Percentiles rank a stretch among this genome's conserved stretches.
These are phyloP conservation scores for Eira barbara DNA, from an alignment of 2,113 vertebrate species.

Conservation along the genomic window DNA sequence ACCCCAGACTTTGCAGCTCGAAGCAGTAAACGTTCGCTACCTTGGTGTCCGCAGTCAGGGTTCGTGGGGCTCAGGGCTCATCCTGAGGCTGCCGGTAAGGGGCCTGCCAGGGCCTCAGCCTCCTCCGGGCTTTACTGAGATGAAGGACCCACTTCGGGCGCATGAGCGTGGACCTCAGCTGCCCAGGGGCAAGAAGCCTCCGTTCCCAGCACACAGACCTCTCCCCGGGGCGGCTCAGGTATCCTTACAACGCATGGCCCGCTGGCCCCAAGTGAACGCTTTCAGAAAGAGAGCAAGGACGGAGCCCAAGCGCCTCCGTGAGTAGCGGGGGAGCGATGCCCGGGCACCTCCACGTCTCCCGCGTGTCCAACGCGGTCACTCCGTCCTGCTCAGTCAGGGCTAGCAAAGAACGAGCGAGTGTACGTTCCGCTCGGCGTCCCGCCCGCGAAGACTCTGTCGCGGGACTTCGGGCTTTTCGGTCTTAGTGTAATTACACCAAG, in stretches of 20 bases:
- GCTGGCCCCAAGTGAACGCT: accelerated
- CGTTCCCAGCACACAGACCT: accelerated
- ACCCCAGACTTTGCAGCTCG: neutral
- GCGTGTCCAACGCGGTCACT: neutral
- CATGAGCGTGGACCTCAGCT: accelerated
- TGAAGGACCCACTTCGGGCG: accelerated
- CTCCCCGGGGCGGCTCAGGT: accelerated
- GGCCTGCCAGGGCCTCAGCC: neutral
- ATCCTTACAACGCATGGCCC: accelerated
- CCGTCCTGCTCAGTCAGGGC: neutral
- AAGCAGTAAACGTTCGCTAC: accelerated
- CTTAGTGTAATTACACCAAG: accelerated
- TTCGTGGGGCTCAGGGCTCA: neutral
- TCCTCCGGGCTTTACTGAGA: neutral
- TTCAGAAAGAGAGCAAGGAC: neutral
- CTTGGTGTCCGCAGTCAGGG: neutral
- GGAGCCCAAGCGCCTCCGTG: neutral
- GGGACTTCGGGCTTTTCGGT: neutral
- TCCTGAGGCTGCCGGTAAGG: no score
- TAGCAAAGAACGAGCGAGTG: accelerated
- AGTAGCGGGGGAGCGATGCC: accelerated
- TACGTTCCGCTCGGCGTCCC: neutral
- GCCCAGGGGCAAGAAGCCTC: neutral
- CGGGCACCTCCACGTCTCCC: accelerated
- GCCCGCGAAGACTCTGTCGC: accelerated